phyloP scores from a whole-genome alignment of 2,888 invertebrate species.

The Abscondita cerata region DNA sequence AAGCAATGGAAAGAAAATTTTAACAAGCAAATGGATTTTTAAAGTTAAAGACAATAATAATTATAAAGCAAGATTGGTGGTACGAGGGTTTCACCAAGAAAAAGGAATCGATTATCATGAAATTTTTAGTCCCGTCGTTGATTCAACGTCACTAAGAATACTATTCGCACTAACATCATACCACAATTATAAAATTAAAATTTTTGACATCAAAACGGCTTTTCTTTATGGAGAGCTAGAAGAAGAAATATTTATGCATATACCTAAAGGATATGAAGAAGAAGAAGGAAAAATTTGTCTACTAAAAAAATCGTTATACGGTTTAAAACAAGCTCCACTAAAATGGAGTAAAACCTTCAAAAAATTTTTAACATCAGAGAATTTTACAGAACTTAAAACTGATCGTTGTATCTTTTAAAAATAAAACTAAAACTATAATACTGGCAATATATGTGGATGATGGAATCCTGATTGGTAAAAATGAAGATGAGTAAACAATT shows the following conservation, averaged over 20 bases:
- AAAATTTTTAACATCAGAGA: not conserved
- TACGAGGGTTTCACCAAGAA: not conserved
- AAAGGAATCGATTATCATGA: not conserved
- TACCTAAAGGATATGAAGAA: not conserved
- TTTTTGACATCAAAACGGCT: not conserved
- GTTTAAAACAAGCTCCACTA: too few species aligned
- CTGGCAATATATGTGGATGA: not conserved
- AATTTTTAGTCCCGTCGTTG: not conserved
- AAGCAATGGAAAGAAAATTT: not conserved
- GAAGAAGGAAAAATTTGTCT: not conserved
- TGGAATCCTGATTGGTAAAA: not conserved
- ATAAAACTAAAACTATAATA: too few species aligned
- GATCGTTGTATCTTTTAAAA: too few species aligned
- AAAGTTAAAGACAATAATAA: too few species aligned
- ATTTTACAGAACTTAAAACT: not conserved
- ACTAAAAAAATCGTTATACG: not conserved
- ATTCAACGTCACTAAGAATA: not conserved
- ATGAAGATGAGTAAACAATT: not conserved
- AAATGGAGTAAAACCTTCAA: not conserved
- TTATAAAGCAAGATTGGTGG: too few species aligned
- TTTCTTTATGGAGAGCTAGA: not conserved
- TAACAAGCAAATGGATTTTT: too few species aligned
- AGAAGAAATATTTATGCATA: not conserved
- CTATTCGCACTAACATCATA: not conserved
- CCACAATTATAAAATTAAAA: not conserved